Base-by-base conservation (phyloP, 1,140 invertebrate species). In the Lepidostoma basale region DNA sequence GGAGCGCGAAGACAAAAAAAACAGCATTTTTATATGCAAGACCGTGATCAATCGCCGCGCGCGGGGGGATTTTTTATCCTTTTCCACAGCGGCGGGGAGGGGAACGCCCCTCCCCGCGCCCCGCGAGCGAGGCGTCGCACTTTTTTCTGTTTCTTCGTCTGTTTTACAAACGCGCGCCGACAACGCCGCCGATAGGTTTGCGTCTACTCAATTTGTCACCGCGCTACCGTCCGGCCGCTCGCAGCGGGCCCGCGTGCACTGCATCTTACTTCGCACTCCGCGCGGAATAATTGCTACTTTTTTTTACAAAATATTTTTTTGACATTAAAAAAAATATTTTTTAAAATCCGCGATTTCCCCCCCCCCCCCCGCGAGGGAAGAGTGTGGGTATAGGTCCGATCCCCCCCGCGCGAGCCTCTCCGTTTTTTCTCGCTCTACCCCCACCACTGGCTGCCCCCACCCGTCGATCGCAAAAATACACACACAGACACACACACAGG, bases 91-190 rank as follows among this genome's bases (percentile, higher is more conserved):
- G 12, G 33, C 25, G 39, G 45, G 49, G 25, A 39, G 47, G 26
- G 42, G 52, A 36, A 44, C 18, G 14, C 30, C 39, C 36, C 67
- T 18, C 62, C 14, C 25, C 30, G 18, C 42, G 25, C 49, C 16
- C 28, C 45, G 33, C 64, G 54, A 42, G 36, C 28, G 26, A 5
- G 65, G 25, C 47, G 30, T 58, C 28, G 47, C 66, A 30, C 44
- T 70, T 67, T 70, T 69, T 65, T 65, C 62, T 64, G 49, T 66
- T 66, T 60, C 42, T 66, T 62, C 30, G 58, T 56, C 69, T 52
- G 69, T 62, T 67, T 67, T 72, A 68, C 66, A 72, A 68, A 72
- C 66, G 70, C 45, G 62, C 44, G 36, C 56, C 67, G 70, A 45
- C 70, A 44, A 52, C 56, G 52, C 42, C 14, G 67, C 56, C 68